Evolutionary conservation across 2,888 invertebrate genomes (phyloP).

Genomic region (Coleophora deauratella): DNA sequence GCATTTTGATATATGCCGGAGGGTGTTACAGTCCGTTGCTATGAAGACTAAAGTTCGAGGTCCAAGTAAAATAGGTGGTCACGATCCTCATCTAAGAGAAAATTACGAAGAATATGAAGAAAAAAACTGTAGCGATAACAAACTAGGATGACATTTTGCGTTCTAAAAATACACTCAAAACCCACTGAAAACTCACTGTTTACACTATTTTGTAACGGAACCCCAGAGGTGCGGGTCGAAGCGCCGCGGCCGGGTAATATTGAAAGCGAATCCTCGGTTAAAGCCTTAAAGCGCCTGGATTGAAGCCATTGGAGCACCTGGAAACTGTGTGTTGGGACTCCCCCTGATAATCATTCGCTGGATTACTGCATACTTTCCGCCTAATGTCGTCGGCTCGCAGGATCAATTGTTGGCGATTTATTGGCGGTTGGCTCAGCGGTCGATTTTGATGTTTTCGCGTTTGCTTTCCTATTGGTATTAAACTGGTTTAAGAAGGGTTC

Average conservation of each 20-base stretch:
- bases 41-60: too few species aligned
- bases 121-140: too few species aligned
- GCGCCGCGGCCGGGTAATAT: constrained; percentile 62
- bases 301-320: constrained; percentile 73
- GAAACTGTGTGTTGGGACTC: constrained; percentile 60
- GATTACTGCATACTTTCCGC: constrained; percentile 68
- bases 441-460: constrained; percentile 27
- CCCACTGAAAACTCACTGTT: too few species aligned
- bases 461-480: constrained; percentile 11
- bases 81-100: too few species aligned
- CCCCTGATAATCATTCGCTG: constrained; percentile 62
- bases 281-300: constrained; percentile 73
- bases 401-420: constrained; percentile 51
- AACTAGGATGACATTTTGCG: too few species aligned
- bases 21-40: too few species aligned
- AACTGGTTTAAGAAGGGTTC: constrained; percentile 1
- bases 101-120: too few species aligned
- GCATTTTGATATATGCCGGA: too few species aligned
- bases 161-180: too few species aligned
- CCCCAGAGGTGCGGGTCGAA: constrained; percentile 1
- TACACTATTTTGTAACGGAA: too few species aligned
- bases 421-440: constrained; percentile 25
- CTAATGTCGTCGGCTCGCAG: constrained; percentile 53
- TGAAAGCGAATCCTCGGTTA: constrained; percentile 74
- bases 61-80: too few species aligned